phyloP scores from a whole-genome alignment of 2,888 invertebrate species.

The Rhamphomyia laevipes region DNA sequence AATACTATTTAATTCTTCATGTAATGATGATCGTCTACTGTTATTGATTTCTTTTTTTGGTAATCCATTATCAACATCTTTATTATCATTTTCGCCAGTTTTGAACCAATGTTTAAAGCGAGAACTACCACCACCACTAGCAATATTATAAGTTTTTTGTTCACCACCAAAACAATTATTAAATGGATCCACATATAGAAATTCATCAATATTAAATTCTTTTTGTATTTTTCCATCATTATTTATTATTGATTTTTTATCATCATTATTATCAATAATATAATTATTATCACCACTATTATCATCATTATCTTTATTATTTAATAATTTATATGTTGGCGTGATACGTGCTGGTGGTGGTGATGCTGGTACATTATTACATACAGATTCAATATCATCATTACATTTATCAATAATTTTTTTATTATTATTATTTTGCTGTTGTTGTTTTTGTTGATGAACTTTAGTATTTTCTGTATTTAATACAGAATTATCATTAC shows the following conservation, averaged over 20 bases:
- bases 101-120: slow-evolving; percentile 75
- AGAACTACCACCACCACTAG: slow-evolving; percentile 48
- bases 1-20: slow-evolving; percentile 53
- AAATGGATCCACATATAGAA: slow-evolving; percentile 68
- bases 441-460: slow-evolving; percentile 1
- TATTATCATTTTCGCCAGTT: slow-evolving; percentile 19
- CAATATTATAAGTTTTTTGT: slow-evolving; percentile 26
- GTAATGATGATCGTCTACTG: slow-evolving; percentile 44
- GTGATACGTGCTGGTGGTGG: background rate
- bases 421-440: slow-evolving; percentile 2
- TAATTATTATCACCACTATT: slow-evolving; percentile 4
- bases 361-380: background rate
- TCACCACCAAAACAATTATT: slow-evolving; percentile 59
- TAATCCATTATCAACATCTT: slow-evolving; percentile 9
- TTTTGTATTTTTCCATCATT: background rate
- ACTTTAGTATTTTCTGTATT: slow-evolving; percentile 1
- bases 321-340: background rate
- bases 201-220: slow-evolving; percentile 73
- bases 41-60: slow-evolving; percentile 17
- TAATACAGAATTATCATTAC: background rate
- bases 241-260: background rate
- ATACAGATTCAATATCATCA: background rate
- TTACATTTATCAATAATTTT: slow-evolving; percentile 1
- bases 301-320: slow-evolving; percentile 7
- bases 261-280: background rate